Evolutionary conservation across 2,797 vertebrate genomes (phyloP).

Genomic region (Pteronotus mesoamericanus): DNA sequence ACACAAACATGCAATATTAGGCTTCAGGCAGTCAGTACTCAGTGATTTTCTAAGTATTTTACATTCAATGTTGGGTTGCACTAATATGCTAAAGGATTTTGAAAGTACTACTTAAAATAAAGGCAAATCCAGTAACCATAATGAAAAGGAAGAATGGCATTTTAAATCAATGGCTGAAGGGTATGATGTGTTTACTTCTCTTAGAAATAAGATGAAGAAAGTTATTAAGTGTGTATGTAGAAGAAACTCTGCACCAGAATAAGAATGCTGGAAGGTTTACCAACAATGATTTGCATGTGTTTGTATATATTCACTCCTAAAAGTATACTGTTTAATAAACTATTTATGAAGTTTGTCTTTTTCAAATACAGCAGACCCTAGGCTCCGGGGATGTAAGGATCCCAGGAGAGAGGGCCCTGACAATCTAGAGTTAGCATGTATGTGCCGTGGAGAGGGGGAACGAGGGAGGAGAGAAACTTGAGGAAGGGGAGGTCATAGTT

Average conservation of each 20-base stretch:
- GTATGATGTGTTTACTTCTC: neutral
- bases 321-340: neutral
- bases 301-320: neutral
- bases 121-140: neutral
- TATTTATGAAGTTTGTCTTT: neutral
- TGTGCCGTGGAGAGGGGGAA: neutral
- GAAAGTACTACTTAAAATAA: neutral
- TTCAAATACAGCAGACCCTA: neutral
- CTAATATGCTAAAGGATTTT: neutral
- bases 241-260: neutral
- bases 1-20: neutral
- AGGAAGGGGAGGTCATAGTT: neutral
- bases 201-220: conserved; percentile 1
- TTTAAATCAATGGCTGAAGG: neutral
- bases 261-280: neutral
- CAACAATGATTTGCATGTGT: neutral
- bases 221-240: neutral
- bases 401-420: neutral
- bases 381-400: neutral
- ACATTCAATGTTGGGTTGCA: neutral
- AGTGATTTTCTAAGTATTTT: neutral
- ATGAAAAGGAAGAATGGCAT: neutral
- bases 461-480: neutral
- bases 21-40: neutral
- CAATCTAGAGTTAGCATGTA: neutral